Evolutionary conservation across 35 echinoderm and acorn worm species (phyloP), one percentile per base, ranked within the genome.

Genomic region (Strongylocentrotus purpuratus): DNA sequence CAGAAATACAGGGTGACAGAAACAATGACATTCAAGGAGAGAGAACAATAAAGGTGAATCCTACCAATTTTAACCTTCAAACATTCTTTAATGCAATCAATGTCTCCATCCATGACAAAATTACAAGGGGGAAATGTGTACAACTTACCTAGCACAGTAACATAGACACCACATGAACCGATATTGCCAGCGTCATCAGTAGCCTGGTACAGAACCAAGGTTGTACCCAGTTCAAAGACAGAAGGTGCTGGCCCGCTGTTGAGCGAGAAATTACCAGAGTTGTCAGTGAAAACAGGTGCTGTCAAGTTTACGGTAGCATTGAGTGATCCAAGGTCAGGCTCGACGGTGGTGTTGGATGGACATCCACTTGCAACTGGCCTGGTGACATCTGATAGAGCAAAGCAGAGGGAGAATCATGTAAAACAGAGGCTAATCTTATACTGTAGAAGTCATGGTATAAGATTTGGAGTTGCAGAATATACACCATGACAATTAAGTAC

Each of bases 161-260:
- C 61, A 35, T 96, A 93, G 28, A 96, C 94, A 1, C 70, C 22
- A 47, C 95, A 96, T 22, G 47, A 47, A 6, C 31, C 95, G 2
- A 71, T 50, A 48, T 96, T 96, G 95, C 70, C 70, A 32, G 95
- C 70, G 28, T 10, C 92, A 94, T 94, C 61, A 31, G 33, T 94
- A 41, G 97, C 97, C 9, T 60, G 86, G 47, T 95, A 96, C 6
- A 91, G 92, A 2, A 98, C 97, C 31, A 55, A 33, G 9, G 94
- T 98, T 31, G 28, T 13, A 25, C 94, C 94, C 17, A 28, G 94
- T 32, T 85, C 65, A 33, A 94, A 85, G 4, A 46, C 33, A 47
- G 78, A 32, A 0, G 65, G 94, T 31, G 78, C 6, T 48, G 18
- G 60, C 31, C 12, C 32, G 22, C 5, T 25, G 61, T 15, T 31